phyloP scores from a whole-genome alignment of 2,888 invertebrate species.

The Scaptomyza reducta region DNA sequence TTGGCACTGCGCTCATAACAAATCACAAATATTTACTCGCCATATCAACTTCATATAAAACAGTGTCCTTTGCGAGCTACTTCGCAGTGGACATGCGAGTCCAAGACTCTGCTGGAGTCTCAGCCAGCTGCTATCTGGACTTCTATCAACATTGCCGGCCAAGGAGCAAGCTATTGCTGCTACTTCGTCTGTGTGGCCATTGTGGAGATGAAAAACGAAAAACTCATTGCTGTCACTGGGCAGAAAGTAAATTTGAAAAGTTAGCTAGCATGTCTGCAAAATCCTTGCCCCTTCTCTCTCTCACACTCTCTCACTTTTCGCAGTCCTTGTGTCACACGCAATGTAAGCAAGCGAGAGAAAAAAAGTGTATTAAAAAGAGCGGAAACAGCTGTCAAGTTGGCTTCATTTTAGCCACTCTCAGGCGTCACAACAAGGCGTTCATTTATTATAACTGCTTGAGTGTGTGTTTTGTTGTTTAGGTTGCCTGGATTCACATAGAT shows the following conservation, averaged over 20 bases:
- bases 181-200: constrained; percentile 23
- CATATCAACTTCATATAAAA: constrained; percentile 77
- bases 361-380: constrained; percentile 78
- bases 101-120: constrained; percentile 6
- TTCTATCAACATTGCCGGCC: constrained; percentile 67
- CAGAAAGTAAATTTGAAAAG: constrained; percentile 80
- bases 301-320: not conserved
- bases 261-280: constrained; percentile 63
- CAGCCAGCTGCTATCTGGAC: constrained; percentile 50
- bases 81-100: constrained; percentile 34
- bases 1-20: constrained; percentile 66
- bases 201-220: constrained; percentile 65
- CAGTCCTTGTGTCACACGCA: constrained; percentile 58
- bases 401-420: constrained; percentile 26
- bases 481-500: constrained; percentile 97
- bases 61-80: constrained; percentile 36
- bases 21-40: constrained; percentile 78
- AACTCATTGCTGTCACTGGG: constrained; percentile 77
- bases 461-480: constrained; percentile 85
- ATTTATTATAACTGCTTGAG: constrained; percentile 64
- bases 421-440: constrained; percentile 66
- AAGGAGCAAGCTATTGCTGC: constrained; percentile 17
- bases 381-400: constrained; percentile 76
- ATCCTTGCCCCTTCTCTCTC: constrained; percentile 56
- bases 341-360: constrained; percentile 55